Conservation (phyloP, 2,888 invertebrate species). For the Quadroppia sp. region DNA sequence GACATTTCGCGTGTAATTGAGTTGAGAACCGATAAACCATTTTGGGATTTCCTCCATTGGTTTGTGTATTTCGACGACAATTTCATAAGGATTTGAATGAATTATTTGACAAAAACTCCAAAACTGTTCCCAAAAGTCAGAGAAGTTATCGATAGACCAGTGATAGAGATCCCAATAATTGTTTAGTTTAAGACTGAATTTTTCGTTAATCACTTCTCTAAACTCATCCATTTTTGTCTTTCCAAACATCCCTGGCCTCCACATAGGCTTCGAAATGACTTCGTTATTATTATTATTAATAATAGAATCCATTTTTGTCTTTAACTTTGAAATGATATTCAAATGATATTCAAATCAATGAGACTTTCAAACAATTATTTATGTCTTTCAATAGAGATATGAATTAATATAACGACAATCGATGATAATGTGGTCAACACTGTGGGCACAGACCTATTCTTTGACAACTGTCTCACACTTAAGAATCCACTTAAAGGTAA, state of each 20-base stretch:
- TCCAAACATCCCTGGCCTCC: slow-evolving; percentile 35
- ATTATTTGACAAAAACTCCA: slow-evolving; percentile 54
- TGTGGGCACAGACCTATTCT: too few relatives aligned
- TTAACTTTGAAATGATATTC: too few relatives aligned
- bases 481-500: too few relatives aligned
- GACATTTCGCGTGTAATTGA: slow-evolving; percentile 59
- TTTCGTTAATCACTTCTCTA: slow-evolving; percentile 50
- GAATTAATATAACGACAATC: too few relatives aligned
- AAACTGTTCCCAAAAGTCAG: slow-evolving; percentile 57
- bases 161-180: slow-evolving; percentile 55
- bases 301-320: slow-evolving; percentile 8
- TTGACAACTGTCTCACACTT: too few relatives aligned
- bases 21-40: slow-evolving; percentile 57
- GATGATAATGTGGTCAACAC: too few relatives aligned
- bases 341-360: too few relatives aligned
- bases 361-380: too few relatives aligned
- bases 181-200: slow-evolving; percentile 50
- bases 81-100: slow-evolving; percentile 52
- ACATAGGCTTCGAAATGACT: background rate
- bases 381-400: too few relatives aligned
- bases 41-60: slow-evolving; percentile 55
- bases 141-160: slow-evolving; percentile 57
- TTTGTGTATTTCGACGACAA: slow-evolving; percentile 51
- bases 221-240: slow-evolving; percentile 51
- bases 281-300: background rate